Conservation (phyloP, 53 echinoderm and acorn worm species). For the Astropecten irregularis region DNA sequence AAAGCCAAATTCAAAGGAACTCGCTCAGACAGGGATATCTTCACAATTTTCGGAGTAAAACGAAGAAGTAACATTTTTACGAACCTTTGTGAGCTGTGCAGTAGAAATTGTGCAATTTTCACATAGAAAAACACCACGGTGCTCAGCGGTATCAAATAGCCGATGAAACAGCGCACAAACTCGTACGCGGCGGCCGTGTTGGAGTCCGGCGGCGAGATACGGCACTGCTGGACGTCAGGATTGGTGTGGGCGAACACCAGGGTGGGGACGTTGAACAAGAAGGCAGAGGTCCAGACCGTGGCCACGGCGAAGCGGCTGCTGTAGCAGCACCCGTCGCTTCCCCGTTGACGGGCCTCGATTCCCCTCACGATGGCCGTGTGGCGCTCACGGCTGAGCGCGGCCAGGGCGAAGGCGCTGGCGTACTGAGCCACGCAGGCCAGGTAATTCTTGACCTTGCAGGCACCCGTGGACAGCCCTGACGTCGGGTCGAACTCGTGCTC, state of each 20-base stretch:
- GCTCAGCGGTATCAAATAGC: constrained; percentile 29
- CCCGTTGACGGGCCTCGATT: constrained; percentile 9
- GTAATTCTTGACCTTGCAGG: constrained; percentile 72
- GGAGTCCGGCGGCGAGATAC: background rate
- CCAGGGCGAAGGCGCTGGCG: constrained; percentile 78
- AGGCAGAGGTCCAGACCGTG: constrained; percentile 60
- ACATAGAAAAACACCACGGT: constrained; percentile 31
- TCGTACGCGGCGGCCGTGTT: background rate
- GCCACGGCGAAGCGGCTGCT: constrained; percentile 42
- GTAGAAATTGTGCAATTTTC: constrained; percentile 31
- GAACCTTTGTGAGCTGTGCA: constrained; percentile 33
- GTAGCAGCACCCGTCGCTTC: constrained; percentile 23
- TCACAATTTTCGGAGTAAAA: too few relatives aligned
- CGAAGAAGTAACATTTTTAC: too few relatives aligned
- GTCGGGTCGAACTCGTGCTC: constrained; percentile 67
- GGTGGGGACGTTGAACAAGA: constrained; percentile 52
- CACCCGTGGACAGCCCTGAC: constrained; percentile 39
- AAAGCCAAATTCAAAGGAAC: too few relatives aligned
- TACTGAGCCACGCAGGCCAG: constrained; percentile 63
- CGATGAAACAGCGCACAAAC: background rate
- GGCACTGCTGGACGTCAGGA: background rate
- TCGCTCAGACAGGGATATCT: too few relatives aligned
- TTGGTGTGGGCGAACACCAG: constrained; percentile 38
- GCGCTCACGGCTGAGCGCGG: constrained; percentile 79
- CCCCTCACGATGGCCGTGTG: constrained; percentile 76